A percentile compares a stretch with the other conserved stretches of the same genome.
These are phyloP conservation scores for Bombylius discolor DNA, from an alignment of 2,888 invertebrate genomes.

Conservation along the genomic window DNA sequence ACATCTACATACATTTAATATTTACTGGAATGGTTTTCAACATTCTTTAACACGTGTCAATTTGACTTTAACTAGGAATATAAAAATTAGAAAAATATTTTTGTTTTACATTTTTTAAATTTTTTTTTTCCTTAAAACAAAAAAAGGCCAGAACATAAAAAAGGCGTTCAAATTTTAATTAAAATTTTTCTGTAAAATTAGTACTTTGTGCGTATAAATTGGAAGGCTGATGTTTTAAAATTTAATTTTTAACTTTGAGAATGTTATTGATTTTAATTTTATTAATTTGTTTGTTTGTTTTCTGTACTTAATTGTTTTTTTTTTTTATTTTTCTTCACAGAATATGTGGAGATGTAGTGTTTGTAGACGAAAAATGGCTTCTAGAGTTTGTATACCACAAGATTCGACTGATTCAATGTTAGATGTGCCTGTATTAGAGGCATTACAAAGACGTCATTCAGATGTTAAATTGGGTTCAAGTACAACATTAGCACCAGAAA, in stretches of 20 bases:
- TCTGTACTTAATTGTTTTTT: neutral
- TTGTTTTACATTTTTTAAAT: too few species aligned
- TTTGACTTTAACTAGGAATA: too few species aligned
- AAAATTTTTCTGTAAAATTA: too few species aligned
- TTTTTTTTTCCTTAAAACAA: too few species aligned
- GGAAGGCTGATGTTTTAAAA: neutral
- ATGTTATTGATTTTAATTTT: neutral
- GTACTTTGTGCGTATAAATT: too few species aligned
- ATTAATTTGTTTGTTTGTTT: neutral
- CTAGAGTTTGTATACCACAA: conserved; percentile 60
- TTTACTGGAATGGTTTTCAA: too few species aligned
- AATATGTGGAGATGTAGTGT: conserved; percentile 80
- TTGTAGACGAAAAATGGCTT: conserved; percentile 70
- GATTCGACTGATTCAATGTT: conserved; percentile 75
- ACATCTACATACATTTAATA: too few species aligned
- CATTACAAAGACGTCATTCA: conserved; percentile 67
- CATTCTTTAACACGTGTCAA: too few species aligned
- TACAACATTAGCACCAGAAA: conserved; percentile 37
- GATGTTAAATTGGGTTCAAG: conserved; percentile 55
- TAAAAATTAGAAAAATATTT: too few species aligned
- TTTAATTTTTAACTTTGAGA: neutral
- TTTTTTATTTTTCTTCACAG: conserved; percentile 33
- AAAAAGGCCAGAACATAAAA: too few species aligned
- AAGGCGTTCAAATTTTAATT: too few species aligned
- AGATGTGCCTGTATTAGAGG: conserved; percentile 67